These are phyloP conservation scores for Hirudinaria manillensis DNA, from an alignment of 2,888 invertebrate species.

Conservation along the genomic window DNA sequence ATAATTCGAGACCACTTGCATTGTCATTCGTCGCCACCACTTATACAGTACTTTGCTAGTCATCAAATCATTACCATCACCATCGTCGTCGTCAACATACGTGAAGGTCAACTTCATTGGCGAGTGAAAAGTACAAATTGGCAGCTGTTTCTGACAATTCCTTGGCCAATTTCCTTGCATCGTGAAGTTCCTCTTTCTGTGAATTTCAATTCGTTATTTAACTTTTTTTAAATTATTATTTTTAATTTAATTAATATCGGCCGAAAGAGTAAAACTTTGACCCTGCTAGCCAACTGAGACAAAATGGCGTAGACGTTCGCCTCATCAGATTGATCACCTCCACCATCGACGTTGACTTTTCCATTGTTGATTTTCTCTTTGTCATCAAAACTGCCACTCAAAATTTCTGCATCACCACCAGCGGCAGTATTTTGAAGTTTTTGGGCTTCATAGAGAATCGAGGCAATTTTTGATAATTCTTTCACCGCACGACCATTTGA, in stretches of 20 bases:
- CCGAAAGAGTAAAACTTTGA: background rate
- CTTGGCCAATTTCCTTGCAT: slow-evolving; percentile 76
- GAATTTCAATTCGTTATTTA: background rate
- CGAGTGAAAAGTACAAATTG: slow-evolving; percentile 77
- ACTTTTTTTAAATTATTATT: too few species aligned
- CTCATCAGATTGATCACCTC: background rate
- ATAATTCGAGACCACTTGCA: too few species aligned
- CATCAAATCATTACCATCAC: too few species aligned
- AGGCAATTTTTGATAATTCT: slow-evolving; percentile 83
- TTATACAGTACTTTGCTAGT: too few species aligned
- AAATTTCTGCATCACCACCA: too few species aligned
- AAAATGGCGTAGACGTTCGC: background rate
- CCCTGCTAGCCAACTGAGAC: background rate
- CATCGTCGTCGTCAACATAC: slow-evolving; percentile 46
- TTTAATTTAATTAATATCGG: too few species aligned
- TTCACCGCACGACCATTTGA: slow-evolving; percentile 91
- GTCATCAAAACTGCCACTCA: background rate
- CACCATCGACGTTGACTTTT: too few species aligned
- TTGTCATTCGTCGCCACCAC: too few species aligned
- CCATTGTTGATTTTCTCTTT: background rate
- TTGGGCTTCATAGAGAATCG: slow-evolving; percentile 73
- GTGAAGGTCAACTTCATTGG: slow-evolving; percentile 79
- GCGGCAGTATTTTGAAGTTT: too few species aligned
- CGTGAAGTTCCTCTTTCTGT: slow-evolving; percentile 73
- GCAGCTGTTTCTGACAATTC: slow-evolving; percentile 88